Evolutionary conservation across 2,113 vertebrate species (phyloP), one percentile per base, ranked within the genome.

Genomic region (Tupaia tana): DNA sequence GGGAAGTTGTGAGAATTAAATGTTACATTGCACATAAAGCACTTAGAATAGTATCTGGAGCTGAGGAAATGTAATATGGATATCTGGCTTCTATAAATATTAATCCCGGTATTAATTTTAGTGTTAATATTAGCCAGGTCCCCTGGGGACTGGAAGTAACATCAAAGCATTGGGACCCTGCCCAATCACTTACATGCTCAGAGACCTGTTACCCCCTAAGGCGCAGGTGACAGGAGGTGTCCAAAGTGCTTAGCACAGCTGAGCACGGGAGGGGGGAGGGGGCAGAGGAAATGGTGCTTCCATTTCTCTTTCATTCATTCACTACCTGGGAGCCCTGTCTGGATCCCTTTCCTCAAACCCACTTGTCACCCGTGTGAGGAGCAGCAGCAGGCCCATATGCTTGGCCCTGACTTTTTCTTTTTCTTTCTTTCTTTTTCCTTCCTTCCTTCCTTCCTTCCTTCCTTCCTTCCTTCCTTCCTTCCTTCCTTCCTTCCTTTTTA

Each of bases 351-450:
- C 79, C n/a, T 69, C 3, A 0, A 25, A 27, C 29, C 58, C 56
- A 8, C 25, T 27, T 9, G 15, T 20, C 8, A 9, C 24, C 4
- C 34, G 2, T 0, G 0, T 5, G 43, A 43, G 24, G 7, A 1
- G 22, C 58, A 20, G 59, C 27, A 43, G 43, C 43, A 43, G 43
- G 43, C 43, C 43, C 6, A 6, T 43, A 43, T 43, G 43, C 43
- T 43, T 43, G 43, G 43, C 3, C 43, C 3, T 43, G 43, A 6
- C 43, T 43, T 43, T 43, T 43, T 43, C 43, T 43, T 43, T 43
- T 43, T 43, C 43, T 43, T 43, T 43, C 43, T 43, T 43, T 43
- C 3, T 43, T 6, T 43, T 43, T 43, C 6, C 3, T 43, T 43
- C 6, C 43, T 43, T 43, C n/a, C n/a, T n/a, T n/a, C n/a, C n/a